Evolutionary conservation across 1,140 invertebrate genomes (phyloP).

Genomic region (Marisa cornuarietis): DNA sequence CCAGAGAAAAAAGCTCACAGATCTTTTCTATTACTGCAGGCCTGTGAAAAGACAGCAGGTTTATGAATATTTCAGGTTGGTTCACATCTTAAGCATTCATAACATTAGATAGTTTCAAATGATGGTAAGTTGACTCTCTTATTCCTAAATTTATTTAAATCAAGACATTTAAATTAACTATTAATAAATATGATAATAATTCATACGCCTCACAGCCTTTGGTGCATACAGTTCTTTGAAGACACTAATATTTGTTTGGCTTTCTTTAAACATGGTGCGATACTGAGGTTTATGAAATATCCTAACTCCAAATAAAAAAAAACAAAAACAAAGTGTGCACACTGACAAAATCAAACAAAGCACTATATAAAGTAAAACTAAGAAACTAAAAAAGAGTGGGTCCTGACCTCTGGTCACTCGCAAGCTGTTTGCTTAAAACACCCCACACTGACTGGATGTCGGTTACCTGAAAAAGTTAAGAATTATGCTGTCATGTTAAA

Average conservation of each 20-base stretch:
- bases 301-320: background rate
- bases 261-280: too few species aligned
- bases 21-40: slow-evolving; percentile 49
- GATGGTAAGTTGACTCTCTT: background rate
- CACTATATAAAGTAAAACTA: too few species aligned
- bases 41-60: slow-evolving; percentile 34
- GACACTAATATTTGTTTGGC: too few species aligned
- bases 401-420: slow-evolving; percentile 32
- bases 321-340: background rate
- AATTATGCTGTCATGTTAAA: background rate
- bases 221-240: too few species aligned
- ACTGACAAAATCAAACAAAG: too few species aligned
- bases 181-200: too few species aligned
- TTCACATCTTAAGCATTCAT: background rate
- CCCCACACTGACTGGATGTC: slow-evolving; percentile 41
- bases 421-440: slow-evolving; percentile 30
- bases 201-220: too few species aligned
- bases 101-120: background rate
- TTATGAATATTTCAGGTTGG: too few species aligned
- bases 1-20: slow-evolving; percentile 57
- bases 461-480: slow-evolving; percentile 30
- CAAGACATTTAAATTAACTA: too few species aligned
- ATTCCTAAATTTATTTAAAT: too few species aligned
- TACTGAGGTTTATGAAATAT: background rate
- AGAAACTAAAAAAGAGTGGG: background rate